Base-by-base conservation (phyloP, 2,797 vertebrate species). In the Vireo griseus region DNA sequence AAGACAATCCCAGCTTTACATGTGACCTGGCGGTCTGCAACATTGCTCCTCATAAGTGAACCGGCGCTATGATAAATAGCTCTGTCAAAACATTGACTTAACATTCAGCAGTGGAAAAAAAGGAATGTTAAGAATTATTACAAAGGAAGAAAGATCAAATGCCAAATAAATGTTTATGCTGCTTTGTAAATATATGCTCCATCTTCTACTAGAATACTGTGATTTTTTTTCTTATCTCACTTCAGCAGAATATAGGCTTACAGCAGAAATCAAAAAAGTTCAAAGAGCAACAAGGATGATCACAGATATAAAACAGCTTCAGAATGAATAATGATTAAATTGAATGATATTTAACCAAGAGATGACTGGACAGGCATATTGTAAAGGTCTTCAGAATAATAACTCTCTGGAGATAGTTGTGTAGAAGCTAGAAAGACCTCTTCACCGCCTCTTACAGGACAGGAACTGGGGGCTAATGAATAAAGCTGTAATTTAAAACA, bases 41-140 rank as follows among this genome's bases (percentile, higher is more conserved):
- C 20, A 72, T 68, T 65, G 45, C 11, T 68, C 33, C 24, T 85
- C 8, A 4, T 22, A 44, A 51, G 25, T 51, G 44, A 86, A 24
- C 24, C 0, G 0, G 17, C 0, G 1, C 25, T 55, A 3, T 31
- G 48, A 71, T 51, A 80, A 88, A 66, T n/a, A 55, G 16, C 29
- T 80, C 39, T 1, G 4, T 74, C 87, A 81, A 80, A 91, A 55
- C 40, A 67, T 11, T 5, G 12, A 28, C n/a, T 94, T 67, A 28
- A 74, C 16, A 22, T 71, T 86, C 44, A 80, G 16, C 44, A 81
- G 44, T 44, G n/a, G 40, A 68, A 25, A 62, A 91, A 94, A 80
- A 40, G 8, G 28, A 80, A 74, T 67, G 33, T 40, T 61, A 50
- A 55, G 39, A 71, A 68, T 76, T 88, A 61, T 45, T 42, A 39